These are phyloP conservation scores for Onychorhynchus coronatus DNA, from an alignment of 2,113 vertebrate genomes.

Conservation along the genomic window DNA sequence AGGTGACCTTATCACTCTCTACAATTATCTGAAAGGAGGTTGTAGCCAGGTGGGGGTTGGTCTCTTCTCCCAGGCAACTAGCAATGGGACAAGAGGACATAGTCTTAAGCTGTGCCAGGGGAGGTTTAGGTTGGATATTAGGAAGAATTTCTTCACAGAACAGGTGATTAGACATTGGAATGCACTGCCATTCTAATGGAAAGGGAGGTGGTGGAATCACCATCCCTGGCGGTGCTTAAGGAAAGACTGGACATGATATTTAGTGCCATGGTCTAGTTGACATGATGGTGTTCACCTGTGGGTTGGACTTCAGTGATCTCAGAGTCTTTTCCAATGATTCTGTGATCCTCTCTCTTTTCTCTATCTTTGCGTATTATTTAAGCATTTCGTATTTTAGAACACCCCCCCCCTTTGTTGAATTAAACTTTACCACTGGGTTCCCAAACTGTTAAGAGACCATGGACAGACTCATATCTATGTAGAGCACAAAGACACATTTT, in stretches of 20 bases:
- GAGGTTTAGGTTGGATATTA: neutral
- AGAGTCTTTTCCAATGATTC: neutral
- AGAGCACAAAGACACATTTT: neutral
- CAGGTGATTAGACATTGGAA: neutral
- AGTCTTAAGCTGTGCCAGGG: neutral
- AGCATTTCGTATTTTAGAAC: neutral
- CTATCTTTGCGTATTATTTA: neutral
- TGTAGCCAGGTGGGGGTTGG: neutral
- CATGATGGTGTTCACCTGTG: fast-evolving
- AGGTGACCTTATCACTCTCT: neutral
- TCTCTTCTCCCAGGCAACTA: neutral
- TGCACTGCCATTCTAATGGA: neutral
- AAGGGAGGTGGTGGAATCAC: neutral
- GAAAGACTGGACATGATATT: neutral
- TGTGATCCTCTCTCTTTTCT: neutral
- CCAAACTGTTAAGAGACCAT: neutral
- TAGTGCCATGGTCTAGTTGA: neutral
- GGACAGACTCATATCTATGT: neutral
- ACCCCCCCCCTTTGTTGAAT: neutral
- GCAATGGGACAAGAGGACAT: neutral
- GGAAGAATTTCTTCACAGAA: neutral
- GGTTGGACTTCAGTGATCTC: neutral
- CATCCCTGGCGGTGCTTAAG: neutral
- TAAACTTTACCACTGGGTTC: neutral
- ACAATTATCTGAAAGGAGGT: neutral